Conservation (phyloP, 2,888 invertebrate species). For the Aquatica leii region DNA sequence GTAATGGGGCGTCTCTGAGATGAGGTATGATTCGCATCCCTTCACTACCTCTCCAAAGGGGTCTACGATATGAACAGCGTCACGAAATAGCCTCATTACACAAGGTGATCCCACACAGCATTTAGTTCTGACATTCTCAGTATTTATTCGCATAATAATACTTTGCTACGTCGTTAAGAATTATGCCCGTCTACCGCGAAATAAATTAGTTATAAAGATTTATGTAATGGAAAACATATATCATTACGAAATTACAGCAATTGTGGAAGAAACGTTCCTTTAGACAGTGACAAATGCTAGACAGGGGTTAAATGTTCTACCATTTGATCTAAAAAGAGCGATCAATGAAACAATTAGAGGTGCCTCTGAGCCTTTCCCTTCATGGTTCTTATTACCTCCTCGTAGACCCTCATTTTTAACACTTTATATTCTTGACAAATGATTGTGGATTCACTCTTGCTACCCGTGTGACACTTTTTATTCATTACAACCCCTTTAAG, state of each 20-base stretch:
- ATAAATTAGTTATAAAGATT: slow-evolving; percentile 60
- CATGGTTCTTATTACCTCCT: slow-evolving; percentile 44
- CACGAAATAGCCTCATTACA: slow-evolving; percentile 56
- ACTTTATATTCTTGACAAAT: slow-evolving; percentile 62
- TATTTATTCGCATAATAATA: slow-evolving; percentile 75
- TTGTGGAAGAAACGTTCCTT: slow-evolving; percentile 54
- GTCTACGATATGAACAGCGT: slow-evolving; percentile 48
- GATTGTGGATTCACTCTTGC: slow-evolving; percentile 48
- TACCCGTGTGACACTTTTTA: slow-evolving; percentile 43
- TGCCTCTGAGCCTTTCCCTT: slow-evolving; percentile 53
- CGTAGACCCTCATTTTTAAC: slow-evolving; percentile 57
- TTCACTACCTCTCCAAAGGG: slow-evolving; percentile 38
- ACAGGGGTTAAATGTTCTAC: slow-evolving; percentile 55
- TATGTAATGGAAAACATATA: slow-evolving; percentile 60
- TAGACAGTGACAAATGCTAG: slow-evolving; percentile 58
- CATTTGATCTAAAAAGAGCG: slow-evolving; percentile 57
- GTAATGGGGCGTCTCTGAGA: slow-evolving; percentile 41
- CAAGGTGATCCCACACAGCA: slow-evolving; percentile 60
- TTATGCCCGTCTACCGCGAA: slow-evolving; percentile 54
- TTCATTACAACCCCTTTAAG: slow-evolving; percentile 39
- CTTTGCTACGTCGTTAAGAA: slow-evolving; percentile 51
- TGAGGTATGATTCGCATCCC: slow-evolving; percentile 40
- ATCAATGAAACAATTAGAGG: slow-evolving; percentile 58
- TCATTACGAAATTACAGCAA: slow-evolving; percentile 59
- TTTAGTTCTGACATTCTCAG: slow-evolving; percentile 71